phyloP scores from a whole-genome alignment of 2,113 vertebrate species.

The Eulemur macaco region DNA sequence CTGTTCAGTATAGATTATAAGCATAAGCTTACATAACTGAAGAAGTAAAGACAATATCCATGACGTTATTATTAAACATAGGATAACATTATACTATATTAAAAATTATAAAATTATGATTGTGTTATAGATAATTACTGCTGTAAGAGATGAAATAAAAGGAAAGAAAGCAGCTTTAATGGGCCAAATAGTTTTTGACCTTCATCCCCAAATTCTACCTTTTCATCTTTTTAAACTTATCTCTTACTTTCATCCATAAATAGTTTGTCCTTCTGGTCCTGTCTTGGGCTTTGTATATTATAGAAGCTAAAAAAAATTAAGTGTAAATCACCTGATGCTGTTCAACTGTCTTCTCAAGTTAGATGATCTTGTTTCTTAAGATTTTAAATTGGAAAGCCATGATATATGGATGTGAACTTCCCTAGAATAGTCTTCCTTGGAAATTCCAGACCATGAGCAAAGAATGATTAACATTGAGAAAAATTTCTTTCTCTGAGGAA shows the following conservation, averaged over 20 bases:
- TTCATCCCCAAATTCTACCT: neutral
- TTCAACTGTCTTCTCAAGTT: neutral
- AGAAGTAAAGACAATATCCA: neutral
- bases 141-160: neutral
- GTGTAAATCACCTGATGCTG: neutral
- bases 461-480: neutral
- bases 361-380: neutral
- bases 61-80: neutral
- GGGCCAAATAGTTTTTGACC: neutral
- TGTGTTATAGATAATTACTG: neutral
- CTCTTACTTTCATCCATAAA: neutral
- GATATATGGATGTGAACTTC: neutral
- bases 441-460: neutral
- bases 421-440: neutral
- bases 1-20: neutral
- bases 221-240: neutral
- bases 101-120: neutral
- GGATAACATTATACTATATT: neutral
- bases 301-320: neutral
- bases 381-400: neutral
- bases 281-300: neutral
- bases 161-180: neutral
- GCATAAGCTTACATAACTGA: neutral
- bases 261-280: neutral
- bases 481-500: neutral